Conservation (phyloP, 2,113 vertebrate species). For the Hydrolagus affinis region DNA sequence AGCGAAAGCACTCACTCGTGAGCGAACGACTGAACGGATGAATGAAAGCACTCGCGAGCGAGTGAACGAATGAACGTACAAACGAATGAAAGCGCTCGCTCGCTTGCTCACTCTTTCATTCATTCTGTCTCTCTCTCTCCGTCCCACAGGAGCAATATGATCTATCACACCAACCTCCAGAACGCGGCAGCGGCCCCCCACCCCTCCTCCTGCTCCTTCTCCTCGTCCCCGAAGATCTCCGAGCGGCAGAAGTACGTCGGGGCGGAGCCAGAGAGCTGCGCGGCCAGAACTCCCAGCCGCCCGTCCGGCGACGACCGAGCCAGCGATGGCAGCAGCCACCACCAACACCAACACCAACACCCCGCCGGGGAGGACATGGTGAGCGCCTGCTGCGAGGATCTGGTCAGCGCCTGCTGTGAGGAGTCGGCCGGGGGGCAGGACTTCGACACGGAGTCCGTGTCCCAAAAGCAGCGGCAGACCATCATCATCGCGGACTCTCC, state of each 20-base stretch:
- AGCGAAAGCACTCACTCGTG: not conserved
- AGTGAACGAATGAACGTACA: no score
- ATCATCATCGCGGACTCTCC: conserved; percentile 74
- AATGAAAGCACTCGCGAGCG: no score
- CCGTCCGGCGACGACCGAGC: no score
- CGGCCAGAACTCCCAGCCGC: conserved; percentile 44
- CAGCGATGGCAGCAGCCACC: no score
- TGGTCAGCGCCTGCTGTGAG: conserved; percentile 49
- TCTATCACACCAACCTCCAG: conserved; percentile 77
- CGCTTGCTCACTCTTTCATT: no score
- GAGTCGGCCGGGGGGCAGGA: conserved; percentile 45
- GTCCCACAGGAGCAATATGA: conserved; percentile 67
- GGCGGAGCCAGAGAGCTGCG: conserved; percentile 61
- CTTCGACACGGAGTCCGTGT: conserved; percentile 49
- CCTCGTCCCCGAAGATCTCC: conserved; percentile 82
- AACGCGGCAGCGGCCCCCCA: no score
- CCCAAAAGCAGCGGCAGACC: conserved; percentile 71
- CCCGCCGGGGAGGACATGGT: no score
- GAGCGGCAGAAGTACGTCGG: conserved; percentile 70
- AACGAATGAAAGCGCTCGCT: no score
- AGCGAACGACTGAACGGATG: no score
- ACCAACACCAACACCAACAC: no score
- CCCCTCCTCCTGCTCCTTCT: no score
- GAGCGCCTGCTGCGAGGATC: conserved; percentile 41
- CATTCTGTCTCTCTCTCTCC: conserved; percentile 34